Percentiles rank a stretch among this genome's conserved stretches.
phyloP scores from a whole-genome alignment of 2,888 invertebrate species.

The Candidula unifasciata region DNA sequence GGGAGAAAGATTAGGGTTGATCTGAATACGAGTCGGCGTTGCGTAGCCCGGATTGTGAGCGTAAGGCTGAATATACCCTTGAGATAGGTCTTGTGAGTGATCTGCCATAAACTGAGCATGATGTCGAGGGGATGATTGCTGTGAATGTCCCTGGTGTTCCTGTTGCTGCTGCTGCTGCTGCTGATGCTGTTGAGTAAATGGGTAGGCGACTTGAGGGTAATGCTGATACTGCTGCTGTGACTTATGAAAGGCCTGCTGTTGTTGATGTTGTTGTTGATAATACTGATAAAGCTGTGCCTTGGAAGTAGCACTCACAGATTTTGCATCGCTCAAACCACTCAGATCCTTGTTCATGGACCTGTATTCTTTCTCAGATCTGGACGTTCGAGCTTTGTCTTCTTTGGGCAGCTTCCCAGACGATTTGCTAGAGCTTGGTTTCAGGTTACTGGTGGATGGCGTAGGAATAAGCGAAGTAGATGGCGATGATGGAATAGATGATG shows the following conservation, averaged over 20 bases:
- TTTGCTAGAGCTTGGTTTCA: constrained; percentile 48
- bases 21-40: constrained; percentile 43
- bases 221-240: constrained; percentile 51
- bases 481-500: constrained; percentile 25
- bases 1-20: constrained; percentile 49
- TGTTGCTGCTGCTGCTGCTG: constrained; percentile 42
- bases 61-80: constrained; percentile 34
- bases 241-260: constrained; percentile 44
- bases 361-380: constrained; percentile 48
- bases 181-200: constrained; percentile 52
- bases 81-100: constrained; percentile 12
- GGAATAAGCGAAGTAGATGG: constrained; percentile 13
- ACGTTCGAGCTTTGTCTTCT: constrained; percentile 64
- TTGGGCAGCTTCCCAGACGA: constrained; percentile 53
- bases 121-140: constrained; percentile 41
- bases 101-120: not conserved
- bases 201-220: constrained; percentile 1
- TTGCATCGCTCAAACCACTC: constrained; percentile 42
- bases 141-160: constrained; percentile 33
- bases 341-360: constrained; percentile 50
- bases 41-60: constrained; percentile 53
- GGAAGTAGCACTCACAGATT: constrained; percentile 39
- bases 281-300: constrained; percentile 49
- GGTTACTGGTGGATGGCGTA: constrained; percentile 46
- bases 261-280: constrained; percentile 53